Base-by-base conservation (phyloP, 2,888 invertebrate species). In the Yponomeuta evonymella region DNA sequence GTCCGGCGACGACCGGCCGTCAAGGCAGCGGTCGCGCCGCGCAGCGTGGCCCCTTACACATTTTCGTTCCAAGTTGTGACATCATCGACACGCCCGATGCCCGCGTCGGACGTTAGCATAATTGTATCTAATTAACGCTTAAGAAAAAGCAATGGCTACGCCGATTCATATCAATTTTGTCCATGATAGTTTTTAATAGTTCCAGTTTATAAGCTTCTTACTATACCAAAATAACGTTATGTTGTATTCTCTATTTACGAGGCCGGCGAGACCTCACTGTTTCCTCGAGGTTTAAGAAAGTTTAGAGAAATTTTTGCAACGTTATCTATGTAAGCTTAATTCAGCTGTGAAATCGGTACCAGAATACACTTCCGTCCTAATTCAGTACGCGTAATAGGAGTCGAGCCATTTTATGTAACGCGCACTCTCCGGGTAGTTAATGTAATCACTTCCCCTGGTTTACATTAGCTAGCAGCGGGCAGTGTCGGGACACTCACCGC, bases 371-470 rank as follows among this genome's bases (percentile, higher is more conserved):
- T 92, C 91, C 91, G 91, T 92, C 91, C 91, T 91, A 90, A 90
- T 85, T 90, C 91, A 91, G 89, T 90, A 90, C 82, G 91, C 91
- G 90, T 90, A 87, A 89, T 91, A 89, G 86, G 88, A 90, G 89
- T 91, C 91, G 91, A 92, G 91, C 91, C 91, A 92, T 92, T 92
- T 92, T 91, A 91, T 87, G 91, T 91, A 91, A 91, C 89, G 89
- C 89, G 90, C 90, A 88, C 87, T 88, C 83, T 81, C 84, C 86
- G 81, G 81, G 82, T 83, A 86, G 87, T 84, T 87, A 85, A 87
- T 89, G 90, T 88, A 88, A 87, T 88, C 83, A 79, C 83, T 89
- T 88, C 86, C 90, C 90, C 89, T 82, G 81, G 79, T 83, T 88
- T 87, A 87, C 89, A 88, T 87, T 86, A 85, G 83, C 86, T 74